Evolutionary conservation across 2,113 vertebrate species (phyloP).

Genomic region (Lasiurus borealis): DNA sequence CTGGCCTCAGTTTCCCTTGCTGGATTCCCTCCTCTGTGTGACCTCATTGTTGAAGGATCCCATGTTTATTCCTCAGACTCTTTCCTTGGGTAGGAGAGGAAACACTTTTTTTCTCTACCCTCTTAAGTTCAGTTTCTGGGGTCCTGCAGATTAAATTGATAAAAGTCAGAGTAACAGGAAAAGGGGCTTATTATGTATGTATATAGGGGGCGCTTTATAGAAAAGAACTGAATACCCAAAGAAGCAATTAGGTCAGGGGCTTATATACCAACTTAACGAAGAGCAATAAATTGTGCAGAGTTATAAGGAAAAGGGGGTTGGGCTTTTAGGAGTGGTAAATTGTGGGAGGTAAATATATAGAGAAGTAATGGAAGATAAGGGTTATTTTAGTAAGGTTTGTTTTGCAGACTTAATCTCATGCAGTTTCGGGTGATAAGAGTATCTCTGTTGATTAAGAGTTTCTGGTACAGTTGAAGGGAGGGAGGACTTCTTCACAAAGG

Average conservation of each 20-base stretch:
- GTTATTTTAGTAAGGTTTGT: slow-evolving; percentile 21
- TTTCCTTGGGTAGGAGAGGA: background rate
- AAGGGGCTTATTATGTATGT: background rate
- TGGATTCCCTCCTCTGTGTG: background rate
- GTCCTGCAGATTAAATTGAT: slow-evolving; percentile 7
- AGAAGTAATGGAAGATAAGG: background rate
- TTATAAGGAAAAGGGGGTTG: background rate
- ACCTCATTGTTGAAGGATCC: background rate
- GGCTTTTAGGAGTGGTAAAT: background rate
- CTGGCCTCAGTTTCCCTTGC: background rate
- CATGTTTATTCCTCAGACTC: background rate
- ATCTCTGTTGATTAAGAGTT: background rate
- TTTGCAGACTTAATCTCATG: background rate
- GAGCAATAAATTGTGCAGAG: background rate
- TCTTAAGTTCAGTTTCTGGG: background rate
- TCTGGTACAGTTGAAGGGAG: background rate
- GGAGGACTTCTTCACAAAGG: background rate
- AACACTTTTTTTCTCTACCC: background rate
- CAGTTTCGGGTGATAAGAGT: background rate
- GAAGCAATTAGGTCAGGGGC: background rate
- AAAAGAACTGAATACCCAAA: background rate
- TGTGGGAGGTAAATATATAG: background rate
- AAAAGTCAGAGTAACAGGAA: background rate
- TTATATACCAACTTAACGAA: slow-evolving; percentile 15
- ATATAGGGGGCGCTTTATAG: background rate